phyloP scores from a whole-genome alignment of 2,797 vertebrate species.

The Emydoidea blandingii region DNA sequence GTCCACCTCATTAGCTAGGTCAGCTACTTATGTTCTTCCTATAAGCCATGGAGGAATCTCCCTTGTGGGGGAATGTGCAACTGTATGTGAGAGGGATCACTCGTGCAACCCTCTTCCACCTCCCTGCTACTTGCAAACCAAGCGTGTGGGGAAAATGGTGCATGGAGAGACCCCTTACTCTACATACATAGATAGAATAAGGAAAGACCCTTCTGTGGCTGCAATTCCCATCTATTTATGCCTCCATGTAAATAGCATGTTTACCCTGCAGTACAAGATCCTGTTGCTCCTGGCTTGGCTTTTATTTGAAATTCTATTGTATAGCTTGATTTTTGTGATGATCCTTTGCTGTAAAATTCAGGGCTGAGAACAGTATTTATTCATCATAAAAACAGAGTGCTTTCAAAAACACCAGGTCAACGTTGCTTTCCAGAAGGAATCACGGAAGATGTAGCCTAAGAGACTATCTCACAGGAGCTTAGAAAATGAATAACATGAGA shows the following conservation, averaged over 20 bases:
- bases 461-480: not conserved
- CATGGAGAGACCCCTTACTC: not conserved
- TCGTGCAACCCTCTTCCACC: not conserved
- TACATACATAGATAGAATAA: not conserved
- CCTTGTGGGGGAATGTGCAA: not conserved
- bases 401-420: slow-evolving; percentile 29
- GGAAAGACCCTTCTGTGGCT: not conserved
- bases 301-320: slow-evolving; percentile 47
- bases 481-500: slow-evolving; percentile 44
- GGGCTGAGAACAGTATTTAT: slow-evolving; percentile 4
- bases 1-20: not conserved
- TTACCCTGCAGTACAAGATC: slow-evolving; percentile 35
- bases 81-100: not conserved
- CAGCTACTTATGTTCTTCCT: not conserved
- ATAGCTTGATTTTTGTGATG: slow-evolving; percentile 36
- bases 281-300: slow-evolving; percentile 44
- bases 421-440: slow-evolving; percentile 50
- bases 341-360: slow-evolving; percentile 30
- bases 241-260: slow-evolving; percentile 36
- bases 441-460: not conserved
- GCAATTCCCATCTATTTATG: slow-evolving; percentile 36
- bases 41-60: not conserved
- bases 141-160: not conserved
- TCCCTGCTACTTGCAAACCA: not conserved
- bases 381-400: slow-evolving; percentile 16